Base-by-base conservation (phyloP, 2,113 vertebrate species). In the Sinocyclocheilus anophthalmus region DNA sequence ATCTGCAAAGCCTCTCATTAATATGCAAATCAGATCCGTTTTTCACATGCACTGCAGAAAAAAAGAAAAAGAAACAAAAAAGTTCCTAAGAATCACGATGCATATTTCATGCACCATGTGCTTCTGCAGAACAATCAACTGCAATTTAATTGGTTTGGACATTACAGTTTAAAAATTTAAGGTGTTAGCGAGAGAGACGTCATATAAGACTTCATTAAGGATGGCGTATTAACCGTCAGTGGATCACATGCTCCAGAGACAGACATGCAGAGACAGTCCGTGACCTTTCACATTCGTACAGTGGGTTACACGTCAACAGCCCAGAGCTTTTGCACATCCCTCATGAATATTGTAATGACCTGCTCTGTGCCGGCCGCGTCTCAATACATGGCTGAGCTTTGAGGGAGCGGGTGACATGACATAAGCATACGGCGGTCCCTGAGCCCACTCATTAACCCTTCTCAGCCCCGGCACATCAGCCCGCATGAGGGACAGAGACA, bases 121-220 rank as follows among this genome's bases (percentile, higher is more conserved):
- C 92, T 92, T 92, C 93, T 93, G 87, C 90, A 90, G 92, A 91
- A 93, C 84, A 89, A 94, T 94, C 90, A 90, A 87, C 85, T 92
- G 90, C 92, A 94, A 90, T 92, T 89, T 94, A 95, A 95, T 94
- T 93, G 89, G 91, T 91, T 92, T 90, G 91, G 94, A 95, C 92
- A 1, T 92, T 84, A 87, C 88, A 70, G 22, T 45, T 93, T 94
- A 93, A 95, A 94, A 93, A 92, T 94, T 93, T 90, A 95, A 91
- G 89, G 92, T 89, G 90, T 87, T 90, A 92, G 92, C 86, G 88
- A 90, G 89, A 91, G 90, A 92, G 83, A 88, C 85, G 90, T 50
- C 90, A 91, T 90, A 88, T 92, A 90, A 89, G 87, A 57, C 69
- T 94, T 93, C 92, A 93, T 90, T 91, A 84, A 91, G 90, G 88